These are phyloP conservation scores for Reticulitermes speratus DNA, from an alignment of 1,140 invertebrate species.

Conservation along the genomic window DNA sequence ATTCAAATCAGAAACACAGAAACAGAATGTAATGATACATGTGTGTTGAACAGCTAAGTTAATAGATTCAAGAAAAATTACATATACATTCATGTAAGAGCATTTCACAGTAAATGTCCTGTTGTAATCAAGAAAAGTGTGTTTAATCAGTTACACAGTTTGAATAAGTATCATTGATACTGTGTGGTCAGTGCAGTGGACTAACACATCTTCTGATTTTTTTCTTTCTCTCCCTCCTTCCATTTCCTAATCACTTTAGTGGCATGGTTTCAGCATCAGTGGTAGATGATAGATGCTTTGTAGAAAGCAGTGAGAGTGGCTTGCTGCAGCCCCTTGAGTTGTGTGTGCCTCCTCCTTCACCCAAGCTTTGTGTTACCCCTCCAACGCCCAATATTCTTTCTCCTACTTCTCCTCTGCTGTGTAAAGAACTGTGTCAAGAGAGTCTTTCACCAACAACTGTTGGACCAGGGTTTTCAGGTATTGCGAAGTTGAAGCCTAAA, in stretches of 20 bases:
- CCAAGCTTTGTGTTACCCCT: conserved; percentile 28
- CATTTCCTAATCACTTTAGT: conserved; percentile 3
- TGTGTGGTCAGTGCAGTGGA: background rate
- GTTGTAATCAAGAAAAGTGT: background rate
- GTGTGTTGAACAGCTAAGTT: too few species aligned
- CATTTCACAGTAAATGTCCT: background rate
- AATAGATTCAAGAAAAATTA: too few species aligned
- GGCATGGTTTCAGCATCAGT: conserved; percentile 15
- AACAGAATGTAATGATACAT: too few species aligned
- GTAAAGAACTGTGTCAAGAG: background rate
- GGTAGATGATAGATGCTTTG: conserved; percentile 4
- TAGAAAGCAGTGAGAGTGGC: background rate
- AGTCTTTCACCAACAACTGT: background rate
- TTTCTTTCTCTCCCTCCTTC: conserved; percentile 21
- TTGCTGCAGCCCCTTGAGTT: background rate
- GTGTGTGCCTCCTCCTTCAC: conserved; percentile 9
- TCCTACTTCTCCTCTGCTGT: conserved; percentile 1
- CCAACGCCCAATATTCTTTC: background rate
- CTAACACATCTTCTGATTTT: conserved; percentile 31
- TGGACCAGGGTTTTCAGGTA: conserved; percentile 1
- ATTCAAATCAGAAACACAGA: too few species aligned
- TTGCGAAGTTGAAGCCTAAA: background rate
- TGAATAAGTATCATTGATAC: background rate
- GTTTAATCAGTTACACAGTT: too few species aligned
- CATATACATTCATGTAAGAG: background rate